Percentiles rank a stretch among this genome's conserved stretches.
Conservation (phyloP, 2,797 vertebrate species). For the Cetoscarus ocellatus region DNA sequence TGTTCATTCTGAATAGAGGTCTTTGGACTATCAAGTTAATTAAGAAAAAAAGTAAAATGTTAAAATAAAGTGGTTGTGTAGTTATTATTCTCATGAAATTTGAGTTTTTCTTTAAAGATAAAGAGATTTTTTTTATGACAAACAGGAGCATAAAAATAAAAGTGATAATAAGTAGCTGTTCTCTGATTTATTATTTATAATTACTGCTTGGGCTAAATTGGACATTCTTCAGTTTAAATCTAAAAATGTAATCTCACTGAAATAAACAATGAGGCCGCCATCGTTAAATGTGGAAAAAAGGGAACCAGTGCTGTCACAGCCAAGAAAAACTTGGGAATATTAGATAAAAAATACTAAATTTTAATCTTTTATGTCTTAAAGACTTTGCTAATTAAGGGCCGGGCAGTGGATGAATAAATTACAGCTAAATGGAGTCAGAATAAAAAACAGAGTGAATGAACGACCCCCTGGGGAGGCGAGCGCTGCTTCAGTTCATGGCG, state of each 20-base stretch:
- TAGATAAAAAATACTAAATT: slow-evolving; percentile 64
- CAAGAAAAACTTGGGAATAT: slow-evolving; percentile 51
- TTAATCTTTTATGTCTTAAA: slow-evolving; percentile 63
- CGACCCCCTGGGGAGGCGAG: slow-evolving; percentile 38
- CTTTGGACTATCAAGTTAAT: too few relatives aligned
- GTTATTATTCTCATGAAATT: too few relatives aligned
- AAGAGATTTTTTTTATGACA: too few relatives aligned
- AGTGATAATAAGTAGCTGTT: too few relatives aligned
- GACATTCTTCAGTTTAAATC: background rate
- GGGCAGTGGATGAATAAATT: slow-evolving; percentile 42
- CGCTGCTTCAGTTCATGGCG: slow-evolving; percentile 47
- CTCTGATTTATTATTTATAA: too few relatives aligned
- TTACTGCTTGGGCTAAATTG: too few relatives aligned
- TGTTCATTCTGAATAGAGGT: too few relatives aligned
- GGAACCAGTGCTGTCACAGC: slow-evolving; percentile 27
- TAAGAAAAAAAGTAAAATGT: too few relatives aligned
- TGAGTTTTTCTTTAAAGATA: too few relatives aligned
- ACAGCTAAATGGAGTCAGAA: slow-evolving; percentile 45
- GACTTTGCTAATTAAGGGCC: slow-evolving; percentile 66
- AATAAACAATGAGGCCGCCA: background rate
- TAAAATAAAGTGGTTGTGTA: too few relatives aligned
- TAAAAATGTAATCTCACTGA: background rate
- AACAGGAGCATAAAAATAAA: too few relatives aligned
- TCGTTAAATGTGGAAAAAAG: background rate
- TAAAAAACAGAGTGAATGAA: slow-evolving; percentile 45